phyloP scores from a whole-genome alignment of 2,797 vertebrate species.

The Clangula hyemalis region DNA sequence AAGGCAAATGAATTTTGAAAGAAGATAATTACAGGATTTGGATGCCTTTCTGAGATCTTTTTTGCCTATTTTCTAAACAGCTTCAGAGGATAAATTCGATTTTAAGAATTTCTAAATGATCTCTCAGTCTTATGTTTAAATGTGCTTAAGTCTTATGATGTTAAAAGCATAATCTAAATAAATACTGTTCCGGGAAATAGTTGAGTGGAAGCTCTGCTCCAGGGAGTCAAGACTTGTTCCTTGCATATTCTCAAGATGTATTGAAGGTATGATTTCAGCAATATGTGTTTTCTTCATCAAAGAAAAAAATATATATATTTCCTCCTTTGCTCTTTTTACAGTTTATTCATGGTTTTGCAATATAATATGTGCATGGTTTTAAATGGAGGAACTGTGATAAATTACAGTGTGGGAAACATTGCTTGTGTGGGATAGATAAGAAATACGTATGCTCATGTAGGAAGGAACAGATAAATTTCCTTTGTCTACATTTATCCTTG shows the following conservation, averaged over 20 bases:
- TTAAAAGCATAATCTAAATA: not conserved
- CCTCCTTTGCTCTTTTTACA: not conserved
- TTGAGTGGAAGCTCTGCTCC: not conserved
- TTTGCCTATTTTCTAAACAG: not conserved
- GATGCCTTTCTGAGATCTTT: not conserved
- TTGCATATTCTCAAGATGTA: not conserved
- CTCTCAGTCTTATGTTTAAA: not conserved
- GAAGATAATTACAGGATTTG: conserved; percentile 40
- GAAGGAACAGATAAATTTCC: conserved; percentile 9
- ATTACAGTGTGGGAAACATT: not conserved
- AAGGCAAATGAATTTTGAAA: conserved; percentile 17
- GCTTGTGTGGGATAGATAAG: conserved; percentile 16
- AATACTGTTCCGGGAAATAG: not conserved
- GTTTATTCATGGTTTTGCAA: not conserved
- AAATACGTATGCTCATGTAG: not conserved
- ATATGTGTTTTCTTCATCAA: not conserved
- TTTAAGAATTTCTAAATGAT: not conserved
- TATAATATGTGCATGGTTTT: not conserved
- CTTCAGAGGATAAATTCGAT: not conserved
- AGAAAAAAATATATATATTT: not conserved
- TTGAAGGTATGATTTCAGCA: not conserved
- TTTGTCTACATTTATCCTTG: conserved; percentile 6
- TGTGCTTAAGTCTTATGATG: not conserved
- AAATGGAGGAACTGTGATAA: not conserved
- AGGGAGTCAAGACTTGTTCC: not conserved